Base-by-base conservation (phyloP, 2,797 vertebrate species). In the Pyrocephalus nanus region DNA sequence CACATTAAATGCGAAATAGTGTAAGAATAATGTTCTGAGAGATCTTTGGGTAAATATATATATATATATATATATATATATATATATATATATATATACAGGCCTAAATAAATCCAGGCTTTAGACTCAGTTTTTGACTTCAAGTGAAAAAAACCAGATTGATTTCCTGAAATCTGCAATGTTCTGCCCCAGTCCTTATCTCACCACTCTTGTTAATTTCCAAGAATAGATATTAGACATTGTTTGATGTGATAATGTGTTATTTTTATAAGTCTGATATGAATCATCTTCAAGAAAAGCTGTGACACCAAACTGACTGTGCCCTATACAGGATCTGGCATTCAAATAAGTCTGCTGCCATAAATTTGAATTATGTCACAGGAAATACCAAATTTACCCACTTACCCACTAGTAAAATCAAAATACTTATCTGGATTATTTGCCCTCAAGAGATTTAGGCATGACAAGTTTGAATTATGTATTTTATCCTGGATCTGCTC, bases 251-350 rank as follows among this genome's bases (percentile, higher is more conserved):
- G 91, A 94, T 83, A 95, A 80, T 69, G 16, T 64, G 50, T 65
- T 96, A 64, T 76, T 74, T 85, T 90, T 90, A 8, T 82, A 94
- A 79, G 72, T 53, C 84, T 85, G 88, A 95, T 92, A 94, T 91
- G 83, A 96, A 94, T 96, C 92, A 94, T 45, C 64, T 89, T 82
- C 67, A 72, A 67, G 66, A 79, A 93, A 92, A 96, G 42, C 73
- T 61, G 67, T 73, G 91, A 91, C 91, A 96, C 78, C 75, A 87
- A 57, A 77, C 15, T 91, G 88, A 77, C 67, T 80, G 74, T 27
- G 34, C 57, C n/a, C n/a, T 93, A 36, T 57, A 79, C 23, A 62
- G 40, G 50, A 87, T 74, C 58, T 74, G 74, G 77, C 64, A 89
- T 55, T 92, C 53, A 80, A 94, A 65, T 87, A 55, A 85, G 47